Percentiles rank a stretch among this genome's conserved stretches.
phyloP scores from a whole-genome alignment of 2,888 invertebrate genomes.

The Limnephilus lunatus region DNA sequence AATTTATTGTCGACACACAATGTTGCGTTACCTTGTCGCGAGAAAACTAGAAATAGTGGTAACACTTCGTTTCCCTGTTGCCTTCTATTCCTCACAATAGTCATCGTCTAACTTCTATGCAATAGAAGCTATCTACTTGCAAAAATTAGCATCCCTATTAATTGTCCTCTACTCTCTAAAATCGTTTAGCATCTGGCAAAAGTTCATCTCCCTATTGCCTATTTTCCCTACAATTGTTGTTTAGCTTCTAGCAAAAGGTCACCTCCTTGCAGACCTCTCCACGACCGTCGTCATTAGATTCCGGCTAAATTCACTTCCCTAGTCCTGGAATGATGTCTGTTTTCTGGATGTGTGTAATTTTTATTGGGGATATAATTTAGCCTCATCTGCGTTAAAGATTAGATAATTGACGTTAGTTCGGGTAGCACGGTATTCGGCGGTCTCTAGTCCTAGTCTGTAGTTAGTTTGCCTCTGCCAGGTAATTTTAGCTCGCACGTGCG shows the following conservation, averaged over 20 bases:
- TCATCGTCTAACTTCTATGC: background rate
- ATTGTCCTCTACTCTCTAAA: background rate
- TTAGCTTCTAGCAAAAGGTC: background rate
- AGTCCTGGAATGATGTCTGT: background rate
- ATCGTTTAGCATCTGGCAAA: background rate
- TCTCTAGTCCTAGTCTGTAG: background rate
- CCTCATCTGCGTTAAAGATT: background rate
- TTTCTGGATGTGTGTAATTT: background rate
- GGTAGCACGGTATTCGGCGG: background rate
- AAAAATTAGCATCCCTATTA: too few relatives aligned
- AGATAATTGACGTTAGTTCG: background rate
- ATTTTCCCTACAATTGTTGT: background rate
- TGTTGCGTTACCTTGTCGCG: background rate
- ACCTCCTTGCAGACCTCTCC: background rate
- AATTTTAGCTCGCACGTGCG: conserved; percentile 47
- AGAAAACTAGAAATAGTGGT: background rate
- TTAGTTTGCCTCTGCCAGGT: conserved; percentile 29
- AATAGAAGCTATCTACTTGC: too few relatives aligned
- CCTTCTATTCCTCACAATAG: background rate
- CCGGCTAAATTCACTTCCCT: background rate
- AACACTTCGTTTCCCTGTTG: background rate
- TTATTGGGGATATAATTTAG: background rate
- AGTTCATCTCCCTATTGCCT: background rate
- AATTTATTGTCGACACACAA: conserved; percentile 24
- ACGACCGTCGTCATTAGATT: too few relatives aligned